These are phyloP conservation scores for Procambarus clarkii DNA, from an alignment of 1,140 invertebrate genomes.

Conservation along the genomic window DNA sequence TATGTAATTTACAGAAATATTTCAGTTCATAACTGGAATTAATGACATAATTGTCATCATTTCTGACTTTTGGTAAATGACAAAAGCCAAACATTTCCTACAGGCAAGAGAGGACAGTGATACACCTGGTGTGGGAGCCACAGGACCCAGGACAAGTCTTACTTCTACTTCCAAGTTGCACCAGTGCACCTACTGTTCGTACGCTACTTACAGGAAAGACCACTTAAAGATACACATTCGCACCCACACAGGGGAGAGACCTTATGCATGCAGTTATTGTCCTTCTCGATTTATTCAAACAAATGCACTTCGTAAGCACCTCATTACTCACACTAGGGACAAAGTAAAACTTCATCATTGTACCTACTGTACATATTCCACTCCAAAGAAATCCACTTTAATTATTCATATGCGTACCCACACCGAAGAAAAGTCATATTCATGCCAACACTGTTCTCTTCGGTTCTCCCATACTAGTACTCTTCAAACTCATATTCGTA, in stretches of 20 bases:
- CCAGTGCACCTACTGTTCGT: constrained; percentile 51
- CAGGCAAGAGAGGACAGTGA: constrained; percentile 46
- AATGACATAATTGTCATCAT: background rate
- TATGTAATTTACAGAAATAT: background rate
- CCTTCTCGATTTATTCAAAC: constrained; percentile 47
- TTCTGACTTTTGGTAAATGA: constrained; percentile 15
- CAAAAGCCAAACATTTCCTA: constrained; percentile 42
- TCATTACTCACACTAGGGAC: constrained; percentile 27
- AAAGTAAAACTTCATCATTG: constrained; percentile 28
- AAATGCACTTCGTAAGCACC: constrained; percentile 46
- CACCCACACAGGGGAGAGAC: constrained; percentile 51
- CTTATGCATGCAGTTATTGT: constrained; percentile 38
- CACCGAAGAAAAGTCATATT: constrained; percentile 26
- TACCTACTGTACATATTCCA: constrained; percentile 27
- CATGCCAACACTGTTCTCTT: constrained; percentile 42
- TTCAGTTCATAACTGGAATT: background rate
- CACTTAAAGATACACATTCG: constrained; percentile 51
- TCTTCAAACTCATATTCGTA: constrained; percentile 31
- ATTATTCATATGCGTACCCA: constrained; percentile 37
- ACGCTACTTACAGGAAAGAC: constrained; percentile 39
- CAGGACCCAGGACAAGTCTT: constrained; percentile 14
- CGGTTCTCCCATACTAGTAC: constrained; percentile 10
- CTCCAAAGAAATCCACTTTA: constrained; percentile 30
- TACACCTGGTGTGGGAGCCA: constrained; percentile 4
- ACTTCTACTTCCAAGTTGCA: constrained; percentile 34